phyloP scores from a whole-genome alignment of 2,113 vertebrate species.

The Cyphomyrus plagiostoma region DNA sequence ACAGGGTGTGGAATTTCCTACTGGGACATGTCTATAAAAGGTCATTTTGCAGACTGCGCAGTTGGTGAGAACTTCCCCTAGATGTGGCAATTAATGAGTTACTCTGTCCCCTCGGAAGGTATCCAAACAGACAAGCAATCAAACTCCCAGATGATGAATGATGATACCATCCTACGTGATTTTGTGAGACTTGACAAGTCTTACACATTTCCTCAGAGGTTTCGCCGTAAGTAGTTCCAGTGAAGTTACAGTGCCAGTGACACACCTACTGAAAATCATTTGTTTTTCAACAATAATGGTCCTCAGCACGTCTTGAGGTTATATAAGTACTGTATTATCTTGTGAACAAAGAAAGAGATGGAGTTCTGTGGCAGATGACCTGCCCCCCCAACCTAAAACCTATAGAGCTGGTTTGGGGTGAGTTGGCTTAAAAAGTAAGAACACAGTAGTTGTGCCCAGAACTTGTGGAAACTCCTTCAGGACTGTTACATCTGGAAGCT shows the following conservation, averaged over 20 bases:
- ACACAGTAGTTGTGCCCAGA: not conserved
- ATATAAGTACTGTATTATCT: not conserved
- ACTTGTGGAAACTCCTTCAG: not conserved
- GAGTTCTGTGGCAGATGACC: not conserved
- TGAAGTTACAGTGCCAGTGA: not conserved
- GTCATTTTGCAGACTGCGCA: constrained; percentile 19
- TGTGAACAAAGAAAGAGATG: not conserved
- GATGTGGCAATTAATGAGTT: constrained; percentile 25
- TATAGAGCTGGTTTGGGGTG: not conserved
- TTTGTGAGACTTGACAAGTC: not conserved
- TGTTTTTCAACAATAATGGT: not conserved
- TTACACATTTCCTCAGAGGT: not conserved
- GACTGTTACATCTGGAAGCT: not conserved
- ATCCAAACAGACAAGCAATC: not conserved
- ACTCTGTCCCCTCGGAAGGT: constrained; percentile 19
- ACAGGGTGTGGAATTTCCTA: constrained; percentile 33
- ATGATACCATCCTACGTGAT: not conserved
- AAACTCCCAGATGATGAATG: not conserved
- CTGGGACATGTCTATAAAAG: constrained; percentile 34
- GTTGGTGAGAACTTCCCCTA: constrained; percentile 24
- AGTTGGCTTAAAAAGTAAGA: not conserved
- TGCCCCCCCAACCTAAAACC: not conserved
- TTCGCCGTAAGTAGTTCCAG: not conserved
- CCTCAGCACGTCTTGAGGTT: not conserved
- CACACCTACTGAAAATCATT: not conserved